Evolutionary conservation across 2,888 invertebrate genomes (phyloP).

Genomic region (Andrena haemorrhoa): DNA sequence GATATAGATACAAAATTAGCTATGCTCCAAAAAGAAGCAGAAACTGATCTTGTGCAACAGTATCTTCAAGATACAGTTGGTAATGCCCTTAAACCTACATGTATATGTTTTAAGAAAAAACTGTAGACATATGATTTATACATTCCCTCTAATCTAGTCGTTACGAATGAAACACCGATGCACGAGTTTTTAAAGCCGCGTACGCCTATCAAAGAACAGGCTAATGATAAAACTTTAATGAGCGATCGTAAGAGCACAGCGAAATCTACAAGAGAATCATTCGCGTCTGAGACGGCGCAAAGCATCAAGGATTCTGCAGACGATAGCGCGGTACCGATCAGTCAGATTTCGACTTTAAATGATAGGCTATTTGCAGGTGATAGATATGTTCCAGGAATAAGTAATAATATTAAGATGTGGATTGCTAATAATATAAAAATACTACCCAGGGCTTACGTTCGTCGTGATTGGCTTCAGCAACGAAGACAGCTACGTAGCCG

Average conservation of each 20-base stretch:
- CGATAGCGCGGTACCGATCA: conserved; percentile 76
- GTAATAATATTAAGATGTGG: not conserved
- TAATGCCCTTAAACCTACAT: conserved; percentile 16
- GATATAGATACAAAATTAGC: conserved; percentile 56
- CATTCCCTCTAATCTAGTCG: conserved; percentile 25
- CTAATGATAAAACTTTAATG: conserved; percentile 7
- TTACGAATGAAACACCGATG: conserved; percentile 59
- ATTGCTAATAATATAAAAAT: conserved; percentile 11
- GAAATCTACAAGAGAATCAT: not conserved
- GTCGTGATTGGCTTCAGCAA: conserved; percentile 85
- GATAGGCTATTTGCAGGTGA: conserved; percentile 77
- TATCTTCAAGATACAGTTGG: conserved; percentile 75
- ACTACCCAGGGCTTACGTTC: conserved; percentile 79
- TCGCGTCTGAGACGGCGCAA: conserved; percentile 1
- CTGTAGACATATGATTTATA: conserved; percentile 2
- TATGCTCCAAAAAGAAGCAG: conserved; percentile 53
- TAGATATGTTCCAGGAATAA: not conserved
- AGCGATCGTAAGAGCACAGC: not conserved
- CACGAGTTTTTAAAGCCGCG: conserved; percentile 63
- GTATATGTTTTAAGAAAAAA: not conserved
- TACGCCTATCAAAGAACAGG: conserved; percentile 14
- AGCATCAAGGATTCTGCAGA: conserved; percentile 41
- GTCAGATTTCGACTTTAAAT: conserved; percentile 72
- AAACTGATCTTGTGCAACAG: conserved; percentile 78
- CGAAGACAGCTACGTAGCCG: conserved; percentile 83